Evolutionary conservation across 2,888 invertebrate species (phyloP).

Genomic region (Chesias legatella): DNA sequence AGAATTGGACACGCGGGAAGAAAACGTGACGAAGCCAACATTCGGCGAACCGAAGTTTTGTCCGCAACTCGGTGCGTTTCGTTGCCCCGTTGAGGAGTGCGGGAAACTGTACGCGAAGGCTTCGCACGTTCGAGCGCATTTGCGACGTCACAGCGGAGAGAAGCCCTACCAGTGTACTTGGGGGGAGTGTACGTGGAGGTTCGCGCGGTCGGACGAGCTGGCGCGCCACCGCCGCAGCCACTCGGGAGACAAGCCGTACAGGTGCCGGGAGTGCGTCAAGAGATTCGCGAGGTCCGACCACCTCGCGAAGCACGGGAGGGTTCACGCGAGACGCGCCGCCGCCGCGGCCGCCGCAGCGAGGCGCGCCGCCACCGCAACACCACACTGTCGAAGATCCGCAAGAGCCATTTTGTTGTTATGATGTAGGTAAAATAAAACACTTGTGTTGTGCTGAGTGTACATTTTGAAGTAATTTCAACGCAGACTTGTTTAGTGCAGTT

Average conservation of each 20-base stretch:
- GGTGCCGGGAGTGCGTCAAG: constrained; percentile 92
- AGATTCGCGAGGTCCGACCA: constrained; percentile 96
- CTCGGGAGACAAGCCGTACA: constrained; percentile 96
- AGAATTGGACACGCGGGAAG: constrained; percentile 34
- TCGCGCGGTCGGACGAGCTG: constrained; percentile 96
- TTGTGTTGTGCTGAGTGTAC: constrained; percentile 9
- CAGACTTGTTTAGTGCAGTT: too few relatives aligned
- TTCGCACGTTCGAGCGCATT: constrained; percentile 93
- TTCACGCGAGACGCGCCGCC: constrained; percentile 84
- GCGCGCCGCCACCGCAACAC: constrained; percentile 33
- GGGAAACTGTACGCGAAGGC: constrained; percentile 93
- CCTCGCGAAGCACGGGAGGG: constrained; percentile 93
- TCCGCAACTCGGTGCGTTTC: constrained; percentile 80
- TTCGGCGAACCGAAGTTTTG: constrained; percentile 70
- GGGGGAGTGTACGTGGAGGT: constrained; percentile 94
- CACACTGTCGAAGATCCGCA: constrained; percentile 33
- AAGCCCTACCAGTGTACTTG: constrained; percentile 87
- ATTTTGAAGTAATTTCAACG: too few relatives aligned
- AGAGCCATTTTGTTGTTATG: constrained; percentile 52
- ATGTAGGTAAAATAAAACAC: constrained; percentile 21
- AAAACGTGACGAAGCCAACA: constrained; percentile 44
- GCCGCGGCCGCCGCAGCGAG: constrained; percentile 50
- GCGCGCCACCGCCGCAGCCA: constrained; percentile 96
- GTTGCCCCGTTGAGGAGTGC: constrained; percentile 86
- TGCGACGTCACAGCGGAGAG: constrained; percentile 91